Evolutionary conservation across 2,113 vertebrate genomes (phyloP).

Genomic region (Triplophysa rosa): DNA sequence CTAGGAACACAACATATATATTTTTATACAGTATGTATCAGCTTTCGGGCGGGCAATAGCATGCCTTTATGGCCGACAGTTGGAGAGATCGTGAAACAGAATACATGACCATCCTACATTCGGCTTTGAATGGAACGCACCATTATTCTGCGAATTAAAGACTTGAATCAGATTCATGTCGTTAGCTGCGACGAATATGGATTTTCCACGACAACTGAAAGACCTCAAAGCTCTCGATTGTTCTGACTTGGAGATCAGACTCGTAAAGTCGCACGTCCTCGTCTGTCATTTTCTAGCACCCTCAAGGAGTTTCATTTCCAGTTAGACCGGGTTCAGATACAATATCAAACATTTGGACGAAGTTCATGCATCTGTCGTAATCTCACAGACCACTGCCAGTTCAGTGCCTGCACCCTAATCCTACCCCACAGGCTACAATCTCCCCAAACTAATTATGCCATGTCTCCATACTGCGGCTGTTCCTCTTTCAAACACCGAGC

Average conservation of each 20-base stretch:
- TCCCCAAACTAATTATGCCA: conserved; percentile 53
- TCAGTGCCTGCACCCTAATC: conserved; percentile 49
- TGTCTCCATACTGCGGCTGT: conserved; percentile 23
- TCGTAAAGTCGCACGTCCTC: conserved; percentile 12
- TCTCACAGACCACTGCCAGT: conserved; percentile 40
- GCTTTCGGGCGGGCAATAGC: not conserved
- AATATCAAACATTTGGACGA: conserved; percentile 45
- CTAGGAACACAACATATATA: not conserved
- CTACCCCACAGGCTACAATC: conserved; percentile 37
- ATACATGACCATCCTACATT: not conserved
- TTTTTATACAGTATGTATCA: not conserved
- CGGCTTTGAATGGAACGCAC: not conserved
- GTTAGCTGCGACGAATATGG: not conserved
- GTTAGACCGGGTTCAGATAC: not conserved
- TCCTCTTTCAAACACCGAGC: conserved; percentile 34
- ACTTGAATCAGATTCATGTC: too few relatives aligned
- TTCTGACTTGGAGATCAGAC: too few relatives aligned
- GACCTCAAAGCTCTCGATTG: not conserved
- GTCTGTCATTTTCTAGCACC: not conserved
- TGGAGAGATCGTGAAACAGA: not conserved
- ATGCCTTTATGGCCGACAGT: not conserved
- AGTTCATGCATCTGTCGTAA: conserved; percentile 36
- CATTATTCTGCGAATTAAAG: not conserved
- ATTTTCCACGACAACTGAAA: not conserved
- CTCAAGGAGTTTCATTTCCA: conserved; percentile 35